Evolutionary conservation across 23 tunicate genomes (phyloP).

Genomic region (Styela plicata): DNA sequence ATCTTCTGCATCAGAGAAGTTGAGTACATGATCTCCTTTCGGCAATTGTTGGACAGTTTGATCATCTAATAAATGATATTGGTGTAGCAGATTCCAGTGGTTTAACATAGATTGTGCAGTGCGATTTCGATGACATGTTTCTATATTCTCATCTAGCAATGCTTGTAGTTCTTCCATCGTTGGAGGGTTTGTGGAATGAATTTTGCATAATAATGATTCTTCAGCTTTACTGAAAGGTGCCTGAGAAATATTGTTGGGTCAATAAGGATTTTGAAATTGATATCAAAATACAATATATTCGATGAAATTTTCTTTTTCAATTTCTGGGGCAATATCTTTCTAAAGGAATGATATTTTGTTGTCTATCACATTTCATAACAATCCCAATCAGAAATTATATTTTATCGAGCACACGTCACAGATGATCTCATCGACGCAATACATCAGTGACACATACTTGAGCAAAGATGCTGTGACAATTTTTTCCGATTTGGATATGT

Average conservation of each 20-base stretch:
- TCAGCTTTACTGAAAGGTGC: constrained; percentile 71
- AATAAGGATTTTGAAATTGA: not conserved
- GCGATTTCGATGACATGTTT: constrained; percentile 35
- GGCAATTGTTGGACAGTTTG: constrained; percentile 50
- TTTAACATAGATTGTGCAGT: constrained; percentile 36
- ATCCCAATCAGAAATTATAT: no score
- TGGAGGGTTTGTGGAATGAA: constrained; percentile 36
- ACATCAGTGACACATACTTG: no score
- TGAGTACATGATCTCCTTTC: constrained; percentile 49
- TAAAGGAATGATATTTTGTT: no score
- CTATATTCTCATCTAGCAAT: constrained; percentile 33
- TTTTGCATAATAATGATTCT: constrained; percentile 50
- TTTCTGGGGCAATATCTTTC: no score
- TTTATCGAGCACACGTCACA: no score
- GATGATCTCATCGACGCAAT: no score
- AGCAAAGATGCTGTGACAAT: no score
- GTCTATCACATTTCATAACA: no score
- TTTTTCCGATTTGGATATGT: no score
- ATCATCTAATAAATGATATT: constrained; percentile 51
- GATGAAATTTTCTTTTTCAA: not conserved
- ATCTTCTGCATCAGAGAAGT: constrained; percentile 76
- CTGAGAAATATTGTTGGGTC: constrained; percentile 10
- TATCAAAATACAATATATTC: not conserved
- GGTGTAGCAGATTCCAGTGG: constrained; percentile 69
- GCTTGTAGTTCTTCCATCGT: constrained; percentile 39